phyloP scores from a whole-genome alignment of 1,140 invertebrate genomes.

The Adelges cooleyi region DNA sequence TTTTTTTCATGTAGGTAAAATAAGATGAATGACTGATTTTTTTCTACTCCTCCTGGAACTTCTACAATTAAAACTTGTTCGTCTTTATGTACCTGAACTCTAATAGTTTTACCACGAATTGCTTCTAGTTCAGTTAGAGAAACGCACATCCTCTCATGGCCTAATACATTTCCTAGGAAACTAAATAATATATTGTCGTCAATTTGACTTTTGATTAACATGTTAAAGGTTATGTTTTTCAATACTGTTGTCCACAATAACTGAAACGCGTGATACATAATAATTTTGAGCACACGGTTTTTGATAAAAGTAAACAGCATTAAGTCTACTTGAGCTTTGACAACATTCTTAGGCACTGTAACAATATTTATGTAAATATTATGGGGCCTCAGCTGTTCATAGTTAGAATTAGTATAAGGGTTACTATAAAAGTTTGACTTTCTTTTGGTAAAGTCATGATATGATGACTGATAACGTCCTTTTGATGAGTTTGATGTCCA shows the following conservation, averaged over 20 bases:
- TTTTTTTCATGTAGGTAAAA: constrained; percentile 1
- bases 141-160: not conserved
- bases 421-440: not conserved
- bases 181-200: not conserved
- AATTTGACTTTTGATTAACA: not conserved
- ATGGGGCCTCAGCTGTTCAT: not conserved
- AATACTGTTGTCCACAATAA: not conserved
- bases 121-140: constrained; percentile 7
- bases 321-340: constrained; percentile 12
- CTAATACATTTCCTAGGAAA: not conserved
- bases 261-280: not conserved
- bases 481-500: constrained; percentile 1
- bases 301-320: constrained; percentile 15
- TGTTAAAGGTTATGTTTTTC: constrained; percentile 1
- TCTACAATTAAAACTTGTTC: constrained; percentile 2
- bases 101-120: constrained; percentile 7
- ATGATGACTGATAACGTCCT: not conserved
- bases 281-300: not conserved
- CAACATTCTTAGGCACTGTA: not conserved
- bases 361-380: constrained; percentile 12
- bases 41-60: not conserved
- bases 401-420: not conserved
- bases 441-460: not conserved
- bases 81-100: not conserved
- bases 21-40: constrained; percentile 11